Conservation (phyloP, 1,140 invertebrate genomes). For the Bombus waltoni region DNA sequence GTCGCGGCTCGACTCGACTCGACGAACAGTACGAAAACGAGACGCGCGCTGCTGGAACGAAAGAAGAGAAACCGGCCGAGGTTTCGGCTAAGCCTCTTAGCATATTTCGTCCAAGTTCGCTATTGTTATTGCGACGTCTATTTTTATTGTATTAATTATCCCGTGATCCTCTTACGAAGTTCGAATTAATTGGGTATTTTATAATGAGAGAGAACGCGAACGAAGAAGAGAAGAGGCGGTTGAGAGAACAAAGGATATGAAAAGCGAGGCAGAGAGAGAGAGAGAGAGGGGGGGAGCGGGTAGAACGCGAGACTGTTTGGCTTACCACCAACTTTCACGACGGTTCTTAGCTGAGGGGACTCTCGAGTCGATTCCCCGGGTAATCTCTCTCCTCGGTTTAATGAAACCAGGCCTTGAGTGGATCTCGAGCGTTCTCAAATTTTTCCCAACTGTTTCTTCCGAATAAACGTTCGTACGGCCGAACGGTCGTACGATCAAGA, state of each 20-base stretch:
- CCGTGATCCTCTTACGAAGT: slow-evolving; percentile 76
- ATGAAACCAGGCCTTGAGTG: slow-evolving; percentile 62
- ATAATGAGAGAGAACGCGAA: slow-evolving; percentile 38
- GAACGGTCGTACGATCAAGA: neutral
- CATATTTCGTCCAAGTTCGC: slow-evolving; percentile 73
- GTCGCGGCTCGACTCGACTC: neutral
- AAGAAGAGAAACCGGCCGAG: slow-evolving; percentile 33
- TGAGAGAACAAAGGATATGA: slow-evolving; percentile 36
- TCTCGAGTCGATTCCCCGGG: slow-evolving; percentile 70
- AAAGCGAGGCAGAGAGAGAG: slow-evolving; percentile 36
- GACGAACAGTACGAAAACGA: neutral
- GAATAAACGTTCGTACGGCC: neutral
- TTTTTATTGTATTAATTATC: slow-evolving; percentile 80
- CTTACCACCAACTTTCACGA: slow-evolving; percentile 74
- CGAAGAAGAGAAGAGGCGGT: neutral
- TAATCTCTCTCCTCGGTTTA: slow-evolving; percentile 71
- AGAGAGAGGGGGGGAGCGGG: slow-evolving; percentile 11
- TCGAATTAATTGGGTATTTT: slow-evolving; percentile 79
- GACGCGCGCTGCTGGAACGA: neutral
- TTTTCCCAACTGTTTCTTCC: slow-evolving; percentile 1
- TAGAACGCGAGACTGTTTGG: slow-evolving; percentile 73
- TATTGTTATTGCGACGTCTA: slow-evolving; percentile 74
- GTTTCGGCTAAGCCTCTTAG: slow-evolving; percentile 75
- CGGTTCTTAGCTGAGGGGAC: slow-evolving; percentile 64
- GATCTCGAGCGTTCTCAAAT: slow-evolving; percentile 66